These are phyloP conservation scores for Oophaga sylvatica DNA, from an alignment of 2,797 vertebrate genomes.

Conservation along the genomic window DNA sequence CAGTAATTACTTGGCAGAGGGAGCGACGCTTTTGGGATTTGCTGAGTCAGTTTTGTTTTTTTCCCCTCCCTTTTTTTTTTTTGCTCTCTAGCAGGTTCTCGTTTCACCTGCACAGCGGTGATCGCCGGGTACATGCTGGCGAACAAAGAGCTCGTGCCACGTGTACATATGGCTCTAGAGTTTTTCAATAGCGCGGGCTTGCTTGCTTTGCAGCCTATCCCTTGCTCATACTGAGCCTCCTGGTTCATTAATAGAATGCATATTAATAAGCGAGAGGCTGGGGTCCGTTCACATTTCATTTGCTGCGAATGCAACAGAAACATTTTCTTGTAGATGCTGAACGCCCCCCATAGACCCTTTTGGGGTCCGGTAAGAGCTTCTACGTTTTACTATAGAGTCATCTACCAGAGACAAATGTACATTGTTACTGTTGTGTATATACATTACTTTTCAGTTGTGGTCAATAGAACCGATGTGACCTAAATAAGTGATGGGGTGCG, in stretches of 20 bases:
- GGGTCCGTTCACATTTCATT: no score
- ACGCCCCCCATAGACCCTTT: no score
- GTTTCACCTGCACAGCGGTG: constrained; percentile 1
- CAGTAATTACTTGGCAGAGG: constrained; percentile 54
- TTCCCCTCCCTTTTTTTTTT: not conserved
- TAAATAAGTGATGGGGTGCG: no score
- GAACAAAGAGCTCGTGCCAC: not conserved
- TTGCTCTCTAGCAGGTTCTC: not conserved
- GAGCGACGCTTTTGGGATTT: constrained; percentile 15
- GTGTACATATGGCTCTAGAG: not conserved
- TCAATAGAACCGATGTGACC: no score
- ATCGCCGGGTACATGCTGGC: not conserved
- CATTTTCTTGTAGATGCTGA: no score
- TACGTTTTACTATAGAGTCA: no score
- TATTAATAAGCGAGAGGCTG: not conserved
- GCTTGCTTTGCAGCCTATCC: not conserved
- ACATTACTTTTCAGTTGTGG: no score
- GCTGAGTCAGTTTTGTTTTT: constrained; percentile 13
- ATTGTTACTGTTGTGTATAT: no score
- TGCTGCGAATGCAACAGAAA: no score
- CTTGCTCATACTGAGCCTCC: not conserved
- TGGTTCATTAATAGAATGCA: not conserved
- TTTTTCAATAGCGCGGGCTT: not conserved
- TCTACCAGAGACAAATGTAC: no score
- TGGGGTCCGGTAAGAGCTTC: no score